Conservation (phyloP, 2,888 invertebrate species). For the Seira ritae region DNA sequence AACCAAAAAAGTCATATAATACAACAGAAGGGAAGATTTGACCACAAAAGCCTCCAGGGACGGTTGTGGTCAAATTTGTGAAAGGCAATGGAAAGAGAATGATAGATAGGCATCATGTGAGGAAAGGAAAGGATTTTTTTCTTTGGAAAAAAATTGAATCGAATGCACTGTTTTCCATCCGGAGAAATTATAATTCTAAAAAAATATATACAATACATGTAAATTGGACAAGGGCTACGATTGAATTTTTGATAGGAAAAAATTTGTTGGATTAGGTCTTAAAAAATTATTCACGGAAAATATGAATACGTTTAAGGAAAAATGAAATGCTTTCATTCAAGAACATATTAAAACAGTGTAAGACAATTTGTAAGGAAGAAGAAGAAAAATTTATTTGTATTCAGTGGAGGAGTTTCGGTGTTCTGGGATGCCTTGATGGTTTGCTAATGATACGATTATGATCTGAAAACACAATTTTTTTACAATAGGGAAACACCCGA, state of each 20-base stretch:
- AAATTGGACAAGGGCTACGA: too few relatives aligned
- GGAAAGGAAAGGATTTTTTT: not conserved
- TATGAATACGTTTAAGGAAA: slow-evolving; percentile 12
- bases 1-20: not conserved
- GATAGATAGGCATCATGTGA: not conserved
- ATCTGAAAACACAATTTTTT: slow-evolving; percentile 46
- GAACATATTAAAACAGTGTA: slow-evolving; percentile 20
- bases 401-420: not conserved
- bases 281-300: not conserved
- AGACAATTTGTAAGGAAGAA: not conserved
- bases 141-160: not conserved
- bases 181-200: not conserved
- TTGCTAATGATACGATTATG: slow-evolving; percentile 62
- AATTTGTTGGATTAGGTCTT: too few relatives aligned
- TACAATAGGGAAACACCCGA: not conserved
- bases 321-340: slow-evolving; percentile 14
- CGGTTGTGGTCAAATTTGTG: too few relatives aligned
- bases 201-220: not conserved
- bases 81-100: slow-evolving; percentile 3
- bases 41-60: too few relatives aligned
- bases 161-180: slow-evolving; percentile 16
- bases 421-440: slow-evolving; percentile 61
- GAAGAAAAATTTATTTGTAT: too few relatives aligned
- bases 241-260: too few relatives aligned
- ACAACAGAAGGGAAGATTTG: not conserved